These are phyloP conservation scores for Arctopsyche grandis DNA, from an alignment of 1,140 invertebrate genomes.

Conservation along the genomic window DNA sequence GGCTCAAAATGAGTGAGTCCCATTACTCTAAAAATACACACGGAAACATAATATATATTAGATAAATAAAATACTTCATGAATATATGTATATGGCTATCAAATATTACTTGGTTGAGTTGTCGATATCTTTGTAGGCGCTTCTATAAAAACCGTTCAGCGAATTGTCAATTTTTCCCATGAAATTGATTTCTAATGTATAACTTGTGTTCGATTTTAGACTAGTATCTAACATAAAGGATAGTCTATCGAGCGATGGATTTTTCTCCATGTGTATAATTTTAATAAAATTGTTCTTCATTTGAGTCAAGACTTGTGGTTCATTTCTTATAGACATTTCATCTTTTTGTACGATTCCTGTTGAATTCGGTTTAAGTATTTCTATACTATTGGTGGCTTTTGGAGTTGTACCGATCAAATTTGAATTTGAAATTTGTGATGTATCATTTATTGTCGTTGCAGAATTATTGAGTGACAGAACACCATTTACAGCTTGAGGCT, in stretches of 20 bases:
- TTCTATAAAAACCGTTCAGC: constrained; percentile 84
- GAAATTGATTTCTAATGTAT: constrained; percentile 67
- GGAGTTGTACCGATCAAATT: constrained; percentile 29
- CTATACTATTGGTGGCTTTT: background rate
- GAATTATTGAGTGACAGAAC: background rate
- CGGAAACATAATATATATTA: constrained; percentile 23
- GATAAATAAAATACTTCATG: background rate
- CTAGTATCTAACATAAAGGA: constrained; percentile 56
- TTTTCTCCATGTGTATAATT: constrained; percentile 44
- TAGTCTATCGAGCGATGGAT: constrained; percentile 41
- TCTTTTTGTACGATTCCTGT: background rate
- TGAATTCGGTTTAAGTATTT: background rate
- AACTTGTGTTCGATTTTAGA: constrained; percentile 58
- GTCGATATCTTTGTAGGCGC: constrained; percentile 71
- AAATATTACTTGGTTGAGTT: constrained; percentile 59
- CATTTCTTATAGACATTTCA: constrained; percentile 54
- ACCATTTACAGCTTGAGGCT: background rate
- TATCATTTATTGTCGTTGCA: background rate
- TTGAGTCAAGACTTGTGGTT: constrained; percentile 47
- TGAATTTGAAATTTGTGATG: constrained; percentile 23
- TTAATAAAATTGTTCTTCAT: constrained; percentile 43
- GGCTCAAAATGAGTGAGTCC: constrained; percentile 78
- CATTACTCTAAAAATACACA: constrained; percentile 69
- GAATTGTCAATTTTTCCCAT: constrained; percentile 68
- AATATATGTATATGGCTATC: constrained; percentile 42